These are phyloP conservation scores for Halisarca cf. caerulea DNA, from an alignment of 37 sponge, comb jelly and placozoan genomes.

Conservation along the genomic window DNA sequence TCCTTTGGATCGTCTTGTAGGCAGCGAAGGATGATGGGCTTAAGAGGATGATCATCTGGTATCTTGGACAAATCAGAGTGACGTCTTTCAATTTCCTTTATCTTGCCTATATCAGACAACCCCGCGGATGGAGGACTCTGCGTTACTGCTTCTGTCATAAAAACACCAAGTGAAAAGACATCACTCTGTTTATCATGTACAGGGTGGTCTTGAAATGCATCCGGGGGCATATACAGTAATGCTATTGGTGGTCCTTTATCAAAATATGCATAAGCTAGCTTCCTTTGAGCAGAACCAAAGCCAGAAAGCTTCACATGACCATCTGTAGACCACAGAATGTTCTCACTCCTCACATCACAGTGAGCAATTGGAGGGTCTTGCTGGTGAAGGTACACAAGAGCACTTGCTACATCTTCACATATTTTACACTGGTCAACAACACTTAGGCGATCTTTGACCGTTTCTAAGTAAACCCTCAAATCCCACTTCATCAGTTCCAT, in stretches of 20 bases:
- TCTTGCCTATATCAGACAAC: background rate
- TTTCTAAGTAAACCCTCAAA: too few relatives aligned
- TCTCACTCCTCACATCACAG: too few relatives aligned
- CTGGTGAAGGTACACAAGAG: too few relatives aligned
- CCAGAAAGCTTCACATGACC: too few relatives aligned
- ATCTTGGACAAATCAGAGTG: background rate
- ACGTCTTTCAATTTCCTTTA: background rate
- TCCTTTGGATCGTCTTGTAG: background rate
- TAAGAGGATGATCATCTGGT: slow-evolving; percentile 29
- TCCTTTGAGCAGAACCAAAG: too few relatives aligned
- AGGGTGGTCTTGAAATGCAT: background rate
- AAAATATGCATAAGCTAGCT: background rate
- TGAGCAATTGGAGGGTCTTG: too few relatives aligned
- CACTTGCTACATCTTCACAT: too few relatives aligned
- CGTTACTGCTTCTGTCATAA: background rate
- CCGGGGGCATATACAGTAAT: background rate
- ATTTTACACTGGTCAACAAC: too few relatives aligned
- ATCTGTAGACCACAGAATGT: too few relatives aligned
- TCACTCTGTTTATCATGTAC: background rate
- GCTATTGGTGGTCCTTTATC: background rate
- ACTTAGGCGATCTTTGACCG: too few relatives aligned
- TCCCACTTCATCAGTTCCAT: too few relatives aligned
- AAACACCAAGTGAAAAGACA: slow-evolving; percentile 16
- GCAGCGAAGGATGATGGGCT: slow-evolving; percentile 17
- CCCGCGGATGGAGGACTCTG: background rate